Base-by-base conservation (phyloP, 2,113 vertebrate species). In the Nanorana parkeri region DNA sequence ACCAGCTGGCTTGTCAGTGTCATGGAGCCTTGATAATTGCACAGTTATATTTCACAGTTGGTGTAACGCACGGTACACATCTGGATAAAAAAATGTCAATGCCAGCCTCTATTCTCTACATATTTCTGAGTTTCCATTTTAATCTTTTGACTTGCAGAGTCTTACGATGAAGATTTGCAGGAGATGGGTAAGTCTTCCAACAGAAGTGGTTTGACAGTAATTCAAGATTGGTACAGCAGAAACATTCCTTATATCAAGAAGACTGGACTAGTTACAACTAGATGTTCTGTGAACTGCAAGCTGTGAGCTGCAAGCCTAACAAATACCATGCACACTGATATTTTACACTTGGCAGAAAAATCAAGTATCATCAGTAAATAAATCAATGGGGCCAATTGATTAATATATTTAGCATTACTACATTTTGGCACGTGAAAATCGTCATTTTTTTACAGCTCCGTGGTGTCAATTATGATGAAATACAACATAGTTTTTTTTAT, bases 141-240 rank as follows among this genome's bases (percentile, higher is more conserved):
- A 28, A 64, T 81, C 76, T 36, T 76, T 68, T 83, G 69, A 83
- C 24, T 81, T 81, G 15, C 78, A 84, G 84, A 84, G 15, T 19
- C 47, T 61, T 28, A 20, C 23, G 72, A 65, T 24, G 84, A 64
- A 60, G 80, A 76, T 26, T 5, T 76, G 47, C 41, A 58, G 21
- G 41, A 52, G 54, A 78, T 65, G 17, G 84, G 83, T 84, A 78
- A 84, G 83, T 64, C 65, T 71, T 28, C 29, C 17, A 47, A 74
- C 8, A 56, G 52, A 60, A 56, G 21, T 52, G 60, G 64, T 60
- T 47, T 47, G 41, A 47, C 41, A 47, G 41, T 47, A 47, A 47
- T 47, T 15, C 41, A 47, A 47, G 41, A 13, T 15, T 47, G 7
- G 10, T 11, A 47, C 63, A 55, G 23, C 32, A 28, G 41, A 24